Base-by-base conservation (phyloP, 2,797 vertebrate species). In the Pagetopsis macropterus region DNA sequence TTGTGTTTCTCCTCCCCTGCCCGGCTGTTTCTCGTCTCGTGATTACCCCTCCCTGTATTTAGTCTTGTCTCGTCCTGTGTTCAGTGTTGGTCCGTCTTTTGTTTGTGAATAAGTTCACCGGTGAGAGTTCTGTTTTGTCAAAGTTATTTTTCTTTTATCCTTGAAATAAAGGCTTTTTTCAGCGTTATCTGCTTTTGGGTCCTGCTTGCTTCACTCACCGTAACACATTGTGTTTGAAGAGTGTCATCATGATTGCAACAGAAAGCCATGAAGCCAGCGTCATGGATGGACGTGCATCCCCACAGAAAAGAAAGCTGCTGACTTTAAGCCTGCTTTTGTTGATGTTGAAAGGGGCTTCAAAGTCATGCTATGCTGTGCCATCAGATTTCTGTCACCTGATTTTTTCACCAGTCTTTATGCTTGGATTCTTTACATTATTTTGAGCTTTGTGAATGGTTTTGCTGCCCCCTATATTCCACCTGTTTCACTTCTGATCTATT, bases 321-420 rank as follows among this genome's bases (percentile, higher is more conserved):
- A 78, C 62, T 79, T 56, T 46, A 67, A 65, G 59, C 68, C 70
- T 61, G 31, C 50, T 65, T 75, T 77, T 82, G 73, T 85, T 33
- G 4, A 58, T 1, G 14, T 13, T 70, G 60, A 82, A 78, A 74
- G 31, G 23, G 65, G 56, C 51, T 86, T 75, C 19, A 1, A 58
- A 64, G 67, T 55, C 33, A 52, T 59, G 52, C 43, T 45, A 17
- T 56, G 62, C 67, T 72, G 51, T 57, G 76, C 70, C 50, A 71
- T 81, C 61, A 70, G 44, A 72, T 65, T 72, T 76, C 40, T 58
- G 9, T 73, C 55, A 59, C 33, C 43, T 66, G 48, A 37, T 75
- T 27, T 5, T 78, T 56, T 17, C 44, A 63, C 56, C 65, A 33
- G 52, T 65, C 46, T 45, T 64, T 48, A 52, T 63, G 40, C 48